A percentile compares a stretch with the other conserved stretches of the same genome.
phyloP scores from a whole-genome alignment of 1,140 invertebrate species.

The Drosophila sp. region DNA sequence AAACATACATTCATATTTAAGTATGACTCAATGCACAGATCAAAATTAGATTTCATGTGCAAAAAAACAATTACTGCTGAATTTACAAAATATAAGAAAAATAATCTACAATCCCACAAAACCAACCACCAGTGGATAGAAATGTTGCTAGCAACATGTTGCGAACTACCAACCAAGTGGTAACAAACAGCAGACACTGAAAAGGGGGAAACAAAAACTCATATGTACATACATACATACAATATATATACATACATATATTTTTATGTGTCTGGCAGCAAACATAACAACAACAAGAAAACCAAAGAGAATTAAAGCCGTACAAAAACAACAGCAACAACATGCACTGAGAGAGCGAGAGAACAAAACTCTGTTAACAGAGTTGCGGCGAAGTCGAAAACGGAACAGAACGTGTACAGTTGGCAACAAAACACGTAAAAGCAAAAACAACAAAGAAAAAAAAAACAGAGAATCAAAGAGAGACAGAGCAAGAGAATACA shows the following conservation, averaged over 20 bases:
- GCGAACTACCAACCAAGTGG: slow-evolving; percentile 16
- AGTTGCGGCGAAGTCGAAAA: slow-evolving; percentile 47
- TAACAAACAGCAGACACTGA: slow-evolving; percentile 1
- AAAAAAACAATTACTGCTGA: slow-evolving; percentile 23
- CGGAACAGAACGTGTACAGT: slow-evolving; percentile 65
- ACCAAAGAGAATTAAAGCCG: slow-evolving; percentile 62
- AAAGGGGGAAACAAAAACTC: slow-evolving; percentile 20
- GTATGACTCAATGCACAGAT: slow-evolving; percentile 31
- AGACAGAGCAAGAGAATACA: slow-evolving; percentile 27
- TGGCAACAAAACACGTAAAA: slow-evolving; percentile 77
- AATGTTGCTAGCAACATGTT: slow-evolving; percentile 48
- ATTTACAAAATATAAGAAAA: slow-evolving; percentile 13
- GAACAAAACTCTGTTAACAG: slow-evolving; percentile 44
- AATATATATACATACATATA: slow-evolving; percentile 15
- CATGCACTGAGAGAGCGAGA: slow-evolving; percentile 14
- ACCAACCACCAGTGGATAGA: slow-evolving; percentile 24
- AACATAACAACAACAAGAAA: slow-evolving; percentile 22
- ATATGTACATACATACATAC: neutral
- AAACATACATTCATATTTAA: neutral
- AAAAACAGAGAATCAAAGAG: neutral
- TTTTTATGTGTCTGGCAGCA: slow-evolving; percentile 18
- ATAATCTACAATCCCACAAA: neutral
- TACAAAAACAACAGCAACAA: slow-evolving; percentile 57
- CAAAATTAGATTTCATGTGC: slow-evolving; percentile 28
- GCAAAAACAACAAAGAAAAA: slow-evolving; percentile 25